Evolutionary conservation across 2,888 invertebrate species (phyloP).

Genomic region (Drosophila testacea): DNA sequence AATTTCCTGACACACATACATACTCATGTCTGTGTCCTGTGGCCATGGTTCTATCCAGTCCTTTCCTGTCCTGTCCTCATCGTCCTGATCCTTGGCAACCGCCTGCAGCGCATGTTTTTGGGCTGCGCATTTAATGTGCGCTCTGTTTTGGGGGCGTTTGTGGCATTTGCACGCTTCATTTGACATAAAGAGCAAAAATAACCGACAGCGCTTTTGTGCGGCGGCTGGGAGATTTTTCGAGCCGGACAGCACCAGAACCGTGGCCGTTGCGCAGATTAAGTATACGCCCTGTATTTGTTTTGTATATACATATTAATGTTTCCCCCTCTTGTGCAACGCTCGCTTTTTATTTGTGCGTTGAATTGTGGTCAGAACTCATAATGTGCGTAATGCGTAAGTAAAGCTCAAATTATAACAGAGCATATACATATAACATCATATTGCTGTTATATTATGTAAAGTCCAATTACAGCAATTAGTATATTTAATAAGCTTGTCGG

Average conservation of each 20-base stretch:
- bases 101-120: conserved; percentile 69
- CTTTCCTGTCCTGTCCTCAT: conserved; percentile 1
- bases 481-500: too few relatives aligned
- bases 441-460: too few relatives aligned
- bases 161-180: conserved; percentile 80
- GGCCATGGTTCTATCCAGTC: background rate
- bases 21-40: background rate
- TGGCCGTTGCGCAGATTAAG: conserved; percentile 58
- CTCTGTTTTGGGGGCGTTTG: conserved; percentile 61
- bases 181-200: conserved; percentile 79
- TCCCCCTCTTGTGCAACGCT: background rate
- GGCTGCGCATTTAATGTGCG: conserved; percentile 74
- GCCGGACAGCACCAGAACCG: conserved; percentile 7
- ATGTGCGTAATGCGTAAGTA: conserved; percentile 57
- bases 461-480: too few relatives aligned
- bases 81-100: conserved; percentile 29
- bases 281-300: conserved; percentile 71
- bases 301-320: conserved; percentile 47
- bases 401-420: conserved; percentile 37
- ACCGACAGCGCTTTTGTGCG: conserved; percentile 55
- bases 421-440: background rate
- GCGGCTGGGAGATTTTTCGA: background rate
- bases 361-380: conserved; percentile 36
- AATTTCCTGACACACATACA: conserved; percentile 4
- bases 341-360: conserved; percentile 19